Percentiles rank a stretch among this genome's conserved stretches.
These are phyloP conservation scores for Leucophenga maculata DNA, from an alignment of 2,888 invertebrate species.

Conservation along the genomic window DNA sequence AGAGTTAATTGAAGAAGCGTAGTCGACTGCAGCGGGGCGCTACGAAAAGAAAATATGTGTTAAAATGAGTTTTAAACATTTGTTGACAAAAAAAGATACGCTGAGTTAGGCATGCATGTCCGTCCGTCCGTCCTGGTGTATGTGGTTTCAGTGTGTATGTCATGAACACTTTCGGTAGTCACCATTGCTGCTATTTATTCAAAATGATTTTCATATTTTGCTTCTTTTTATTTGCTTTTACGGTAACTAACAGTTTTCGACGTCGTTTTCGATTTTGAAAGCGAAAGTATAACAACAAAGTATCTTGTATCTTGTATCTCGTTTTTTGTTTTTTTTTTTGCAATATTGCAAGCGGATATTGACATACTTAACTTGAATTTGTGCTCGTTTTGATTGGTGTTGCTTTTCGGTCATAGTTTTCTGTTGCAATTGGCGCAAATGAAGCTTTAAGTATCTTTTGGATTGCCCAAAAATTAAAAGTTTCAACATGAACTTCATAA, in stretches of 20 bases:
- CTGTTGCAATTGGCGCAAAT: too few relatives aligned
- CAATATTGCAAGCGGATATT: constrained; percentile 32
- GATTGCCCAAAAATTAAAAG: too few relatives aligned
- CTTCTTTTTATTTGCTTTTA: too few relatives aligned
- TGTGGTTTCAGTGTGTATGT: neutral
- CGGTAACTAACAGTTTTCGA: too few relatives aligned
- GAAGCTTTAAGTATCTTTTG: too few relatives aligned
- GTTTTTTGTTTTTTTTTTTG: constrained; percentile 26
- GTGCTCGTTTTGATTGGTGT: neutral
- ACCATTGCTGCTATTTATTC: neutral
- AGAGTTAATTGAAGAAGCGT: too few relatives aligned
- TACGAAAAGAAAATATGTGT: neutral
- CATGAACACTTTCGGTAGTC: neutral
- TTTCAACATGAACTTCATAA: too few relatives aligned
- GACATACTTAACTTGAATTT: constrained; percentile 27
- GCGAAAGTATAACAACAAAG: constrained; percentile 9
- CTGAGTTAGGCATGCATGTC: neutral
- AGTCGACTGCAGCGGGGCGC: too few relatives aligned
- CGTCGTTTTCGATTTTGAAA: neutral
- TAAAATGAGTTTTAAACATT: constrained; percentile 30
- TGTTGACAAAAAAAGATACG: neutral
- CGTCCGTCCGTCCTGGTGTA: neutral
- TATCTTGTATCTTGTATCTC: neutral
- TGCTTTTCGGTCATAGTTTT: too few relatives aligned
- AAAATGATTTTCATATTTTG: neutral